Conservation (phyloP, 1,140 invertebrate species). For the Drosophila orena region DNA sequence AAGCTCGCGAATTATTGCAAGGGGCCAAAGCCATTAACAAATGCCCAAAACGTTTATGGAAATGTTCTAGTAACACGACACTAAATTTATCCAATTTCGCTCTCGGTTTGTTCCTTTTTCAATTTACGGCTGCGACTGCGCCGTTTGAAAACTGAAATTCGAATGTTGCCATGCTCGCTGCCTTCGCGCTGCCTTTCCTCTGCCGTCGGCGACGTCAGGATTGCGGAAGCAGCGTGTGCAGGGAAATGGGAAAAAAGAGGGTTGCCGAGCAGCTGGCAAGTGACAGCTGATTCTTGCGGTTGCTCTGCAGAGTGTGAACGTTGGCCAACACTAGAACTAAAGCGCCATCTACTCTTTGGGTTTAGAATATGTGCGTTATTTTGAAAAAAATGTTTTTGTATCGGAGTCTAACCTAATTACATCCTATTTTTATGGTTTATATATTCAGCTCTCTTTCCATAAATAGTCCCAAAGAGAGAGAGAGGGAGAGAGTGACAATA, state of each 20-base stretch:
- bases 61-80: slow-evolving; percentile 45
- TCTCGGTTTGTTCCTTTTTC: neutral
- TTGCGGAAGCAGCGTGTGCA: slow-evolving; percentile 52
- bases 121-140: slow-evolving; percentile 61
- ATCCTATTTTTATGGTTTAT: too few relatives aligned
- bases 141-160: slow-evolving; percentile 31
- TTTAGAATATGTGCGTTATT: too few relatives aligned
- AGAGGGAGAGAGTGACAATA: neutral
- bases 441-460: neutral
- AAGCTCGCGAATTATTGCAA: slow-evolving; percentile 65
- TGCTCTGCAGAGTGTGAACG: neutral
- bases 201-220: slow-evolving; percentile 2
- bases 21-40: slow-evolving; percentile 20
- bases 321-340: neutral
- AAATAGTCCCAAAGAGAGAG: neutral
- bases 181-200: neutral
- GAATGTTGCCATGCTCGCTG: neutral
- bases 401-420: too few relatives aligned
- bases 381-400: too few relatives aligned
- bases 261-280: slow-evolving; percentile 35
- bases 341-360: too few relatives aligned
- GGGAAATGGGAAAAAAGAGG: slow-evolving; percentile 26
- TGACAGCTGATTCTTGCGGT: neutral
- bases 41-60: slow-evolving; percentile 13
- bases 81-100: slow-evolving; percentile 11